Percentiles rank a stretch among this genome's conserved stretches.
phyloP scores from a whole-genome alignment of 2,888 invertebrate genomes.

The Watsonalla binaria region DNA sequence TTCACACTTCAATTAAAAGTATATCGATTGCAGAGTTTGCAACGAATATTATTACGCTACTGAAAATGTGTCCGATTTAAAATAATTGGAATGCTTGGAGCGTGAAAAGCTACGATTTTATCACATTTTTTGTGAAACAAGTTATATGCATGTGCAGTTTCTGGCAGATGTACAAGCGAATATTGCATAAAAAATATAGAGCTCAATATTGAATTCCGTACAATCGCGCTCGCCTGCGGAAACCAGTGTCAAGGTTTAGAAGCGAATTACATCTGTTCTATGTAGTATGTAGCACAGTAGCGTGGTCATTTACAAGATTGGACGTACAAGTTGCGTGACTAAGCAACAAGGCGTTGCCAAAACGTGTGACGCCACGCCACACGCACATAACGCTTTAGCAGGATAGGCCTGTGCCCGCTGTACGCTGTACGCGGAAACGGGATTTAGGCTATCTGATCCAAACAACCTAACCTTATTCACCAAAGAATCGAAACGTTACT shows the following conservation, averaged over 20 bases:
- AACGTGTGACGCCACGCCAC: slow-evolving; percentile 43
- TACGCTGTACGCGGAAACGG: background rate
- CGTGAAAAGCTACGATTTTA: background rate
- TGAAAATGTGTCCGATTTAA: background rate
- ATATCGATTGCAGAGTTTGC: background rate
- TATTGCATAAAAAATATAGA: background rate
- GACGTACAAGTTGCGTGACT: slow-evolving; percentile 56
- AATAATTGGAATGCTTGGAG: slow-evolving; percentile 1
- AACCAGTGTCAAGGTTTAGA: slow-evolving; percentile 28
- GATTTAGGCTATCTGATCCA: background rate
- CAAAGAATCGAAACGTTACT: background rate
- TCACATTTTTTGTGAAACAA: background rate
- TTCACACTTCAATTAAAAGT: too few relatives aligned
- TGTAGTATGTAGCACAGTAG: slow-evolving; percentile 28
- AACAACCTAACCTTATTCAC: background rate
- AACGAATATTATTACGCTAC: background rate
- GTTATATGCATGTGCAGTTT: background rate
- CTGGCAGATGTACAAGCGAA: background rate
- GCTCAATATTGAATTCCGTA: background rate
- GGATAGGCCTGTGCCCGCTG: background rate
- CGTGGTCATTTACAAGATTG: slow-evolving; percentile 60
- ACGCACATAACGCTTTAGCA: slow-evolving; percentile 26
- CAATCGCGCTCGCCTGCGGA: slow-evolving; percentile 15
- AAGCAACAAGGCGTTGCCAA: slow-evolving; percentile 59
- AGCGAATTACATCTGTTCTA: slow-evolving; percentile 30